Percentiles rank a stretch among this genome's conserved stretches.
Evolutionary conservation across 1,140 invertebrate genomes (phyloP).

Genomic region (Drosophila varians): DNA sequence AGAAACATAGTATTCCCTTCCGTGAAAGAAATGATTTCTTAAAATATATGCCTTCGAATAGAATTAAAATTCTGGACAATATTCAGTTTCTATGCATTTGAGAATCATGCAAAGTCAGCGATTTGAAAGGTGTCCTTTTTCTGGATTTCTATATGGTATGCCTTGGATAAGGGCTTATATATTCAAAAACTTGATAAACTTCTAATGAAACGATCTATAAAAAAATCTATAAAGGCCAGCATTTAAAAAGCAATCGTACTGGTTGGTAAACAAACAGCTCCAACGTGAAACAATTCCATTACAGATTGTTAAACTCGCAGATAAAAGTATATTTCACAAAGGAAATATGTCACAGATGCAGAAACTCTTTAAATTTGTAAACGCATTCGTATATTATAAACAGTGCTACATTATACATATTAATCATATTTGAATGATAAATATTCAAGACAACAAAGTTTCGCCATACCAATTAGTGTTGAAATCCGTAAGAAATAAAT

Average conservation of each 20-base stretch:
- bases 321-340: neutral
- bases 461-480: neutral
- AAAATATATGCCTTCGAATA: no score
- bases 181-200: no score
- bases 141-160: no score
- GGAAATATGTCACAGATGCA: neutral
- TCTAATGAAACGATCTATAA: no score
- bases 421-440: neutral
- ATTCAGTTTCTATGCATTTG: no score
- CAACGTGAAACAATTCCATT: constrained; percentile 2
- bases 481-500: neutral
- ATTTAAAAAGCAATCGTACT: neutral
- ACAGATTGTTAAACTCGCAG: neutral
- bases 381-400: neutral
- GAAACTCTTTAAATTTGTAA: neutral
- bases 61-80: no score
- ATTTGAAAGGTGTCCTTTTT: no score
- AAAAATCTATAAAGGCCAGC: neutral
- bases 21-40: no score
- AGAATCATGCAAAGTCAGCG: no score
- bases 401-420: no score
- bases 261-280: neutral
- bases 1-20: no score
- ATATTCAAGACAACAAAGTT: neutral
- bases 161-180: no score